Evolutionary conservation across 1,140 invertebrate species (phyloP).

Genomic region (Acromyrmex heyeri): DNA sequence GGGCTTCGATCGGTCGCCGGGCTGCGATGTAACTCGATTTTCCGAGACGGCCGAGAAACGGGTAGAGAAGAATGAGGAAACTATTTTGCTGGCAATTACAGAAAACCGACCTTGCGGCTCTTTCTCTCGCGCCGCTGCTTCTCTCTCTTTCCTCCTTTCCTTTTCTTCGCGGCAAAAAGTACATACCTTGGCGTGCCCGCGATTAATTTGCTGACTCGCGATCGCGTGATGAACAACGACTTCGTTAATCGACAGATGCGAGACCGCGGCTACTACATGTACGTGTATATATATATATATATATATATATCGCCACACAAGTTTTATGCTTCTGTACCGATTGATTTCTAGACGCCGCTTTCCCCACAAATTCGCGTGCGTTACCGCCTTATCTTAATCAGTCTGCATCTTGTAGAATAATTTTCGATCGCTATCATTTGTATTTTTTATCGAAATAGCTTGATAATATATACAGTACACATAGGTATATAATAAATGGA

Average conservation of each 20-base stretch:
- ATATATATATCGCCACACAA: neutral
- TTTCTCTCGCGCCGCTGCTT: conserved; percentile 11
- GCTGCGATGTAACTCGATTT: conserved; percentile 56
- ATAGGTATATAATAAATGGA: conserved; percentile 4
- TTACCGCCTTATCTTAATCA: neutral
- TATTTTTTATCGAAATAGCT: conserved; percentile 1
- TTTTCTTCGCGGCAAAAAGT: neutral
- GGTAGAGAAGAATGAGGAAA: conserved; percentile 40
- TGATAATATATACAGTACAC: neutral
- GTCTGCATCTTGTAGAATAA: neutral
- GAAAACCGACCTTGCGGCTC: conserved; percentile 56
- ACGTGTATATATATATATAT: neutral
- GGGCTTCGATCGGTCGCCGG: conserved; percentile 49
- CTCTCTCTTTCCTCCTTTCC: conserved; percentile 16
- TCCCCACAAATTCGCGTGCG: neutral
- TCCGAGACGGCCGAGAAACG: conserved; percentile 23
- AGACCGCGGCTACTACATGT: neutral
- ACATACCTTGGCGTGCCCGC: conserved; percentile 22
- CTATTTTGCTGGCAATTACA: conserved; percentile 55
- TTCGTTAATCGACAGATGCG: conserved; percentile 23
- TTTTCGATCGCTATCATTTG: neutral
- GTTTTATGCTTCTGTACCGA: neutral
- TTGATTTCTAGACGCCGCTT: neutral
- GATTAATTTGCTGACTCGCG: conserved; percentile 60
- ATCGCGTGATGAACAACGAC: conserved; percentile 54